Base-by-base conservation (phyloP, 2,888 invertebrate species). In the Tolmerus cingulatus region DNA sequence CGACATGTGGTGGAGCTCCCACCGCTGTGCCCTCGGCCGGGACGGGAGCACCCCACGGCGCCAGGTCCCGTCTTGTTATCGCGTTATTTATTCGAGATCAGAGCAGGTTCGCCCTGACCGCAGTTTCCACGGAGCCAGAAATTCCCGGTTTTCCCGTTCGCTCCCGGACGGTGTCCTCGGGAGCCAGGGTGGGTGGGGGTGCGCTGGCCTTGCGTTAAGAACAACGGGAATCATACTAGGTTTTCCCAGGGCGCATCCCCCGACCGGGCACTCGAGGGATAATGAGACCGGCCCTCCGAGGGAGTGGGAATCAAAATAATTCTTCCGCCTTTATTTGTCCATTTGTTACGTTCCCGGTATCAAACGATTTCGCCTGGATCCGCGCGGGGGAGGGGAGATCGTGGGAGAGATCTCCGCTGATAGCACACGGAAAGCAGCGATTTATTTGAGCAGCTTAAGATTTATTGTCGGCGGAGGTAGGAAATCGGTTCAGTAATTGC, bases 311-410 rank as follows among this genome's bases (percentile, higher is more conserved):
- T 84, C 84, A 84, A 84, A 84, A 66, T 66, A 84, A 74, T 84
- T 84, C 57, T 74, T 74, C n/a, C 34, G 30, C 57, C 37, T 74
- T 84, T 84, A 84, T 84, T 84, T 74, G 37, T 74, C 84, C 84
- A 84, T 84, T 84, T 84, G 55, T 84, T 84, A 84, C 40, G 84
- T 84, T 43, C 84, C 19, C 40, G 84, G 37, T 84, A 84, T 84
- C 84, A 74, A 40, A 19, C 37, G 66, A 84, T 66, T 74, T 27
- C 40, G 23, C 30, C 55, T 19, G 81, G 27, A 27, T 9, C 30
- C 12, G 51, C 7, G 19, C 1, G 51, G 30, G 81, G 19, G 66
- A 19, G 40, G 66, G 40, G 19, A 84, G 74, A 66, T 84, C 46
- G 66, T 74, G 74, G 27, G 84, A 84, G 43, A 46, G 34, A 23